Conservation (phyloP, 2,888 invertebrate genomes). For the Tenthredo scrophulariae region DNA sequence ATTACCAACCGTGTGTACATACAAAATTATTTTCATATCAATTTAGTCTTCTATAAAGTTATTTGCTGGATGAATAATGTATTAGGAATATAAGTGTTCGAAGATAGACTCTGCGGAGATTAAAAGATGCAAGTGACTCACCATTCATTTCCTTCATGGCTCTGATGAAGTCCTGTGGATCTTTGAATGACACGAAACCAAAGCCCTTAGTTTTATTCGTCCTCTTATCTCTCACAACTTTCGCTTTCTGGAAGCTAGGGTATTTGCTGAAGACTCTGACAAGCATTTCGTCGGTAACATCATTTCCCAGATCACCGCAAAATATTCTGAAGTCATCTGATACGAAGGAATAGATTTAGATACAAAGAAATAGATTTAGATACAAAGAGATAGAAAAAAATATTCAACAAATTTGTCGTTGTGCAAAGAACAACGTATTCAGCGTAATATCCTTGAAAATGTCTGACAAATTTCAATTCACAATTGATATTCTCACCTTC, state of each 20-base stretch:
- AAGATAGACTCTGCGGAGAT: background rate
- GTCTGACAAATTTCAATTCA: conserved; percentile 46
- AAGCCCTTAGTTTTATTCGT: conserved; percentile 99
- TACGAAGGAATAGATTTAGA: conserved; percentile 58
- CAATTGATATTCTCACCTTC: conserved; percentile 80
- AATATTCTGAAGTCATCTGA: conserved; percentile 98
- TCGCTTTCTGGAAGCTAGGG: conserved; percentile 95
- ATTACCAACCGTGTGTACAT: background rate
- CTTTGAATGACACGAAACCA: conserved; percentile 99
- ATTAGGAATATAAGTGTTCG: background rate
- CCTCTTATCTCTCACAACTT: conserved; percentile 96
- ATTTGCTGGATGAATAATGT: background rate
- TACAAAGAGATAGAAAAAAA: no score
- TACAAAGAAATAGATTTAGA: conserved; percentile 37
- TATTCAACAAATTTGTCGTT: background rate
- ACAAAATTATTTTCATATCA: background rate
- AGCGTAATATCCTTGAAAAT: background rate
- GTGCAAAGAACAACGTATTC: background rate
- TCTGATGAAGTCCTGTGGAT: conserved; percentile 97
- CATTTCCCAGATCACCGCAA: conserved; percentile 99
- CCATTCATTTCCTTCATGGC: conserved; percentile 99
- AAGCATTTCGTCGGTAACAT: conserved; percentile 98
- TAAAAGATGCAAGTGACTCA: conserved; percentile 77
- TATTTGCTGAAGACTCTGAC: conserved; percentile 97
- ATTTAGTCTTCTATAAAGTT: background rate